Base-by-base conservation (phyloP, 2,888 invertebrate genomes). In the Meliscaeva auricollis region DNA sequence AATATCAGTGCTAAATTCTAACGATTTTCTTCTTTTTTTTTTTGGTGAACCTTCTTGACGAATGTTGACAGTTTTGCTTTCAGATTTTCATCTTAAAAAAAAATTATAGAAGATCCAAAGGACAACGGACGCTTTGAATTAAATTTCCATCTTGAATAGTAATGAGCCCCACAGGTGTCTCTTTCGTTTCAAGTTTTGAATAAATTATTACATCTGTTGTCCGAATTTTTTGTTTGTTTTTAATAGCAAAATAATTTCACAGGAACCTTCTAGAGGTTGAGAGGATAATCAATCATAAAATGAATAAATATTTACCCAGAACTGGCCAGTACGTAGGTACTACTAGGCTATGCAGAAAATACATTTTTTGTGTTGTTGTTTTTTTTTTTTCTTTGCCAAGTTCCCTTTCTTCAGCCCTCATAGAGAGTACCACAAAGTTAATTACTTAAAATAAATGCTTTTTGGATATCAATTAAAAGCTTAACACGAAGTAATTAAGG, bases 401-500 rank as follows among this genome's bases (percentile, higher is more conserved):
- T n/a, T n/a, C n/a, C n/a, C 26, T 26, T 26, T 26, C 26, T 26
- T 7, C 20, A 66, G n/a, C 50, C n/a, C 30, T 75, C 52, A 46
- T 66, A 60, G 54, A 72, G 30, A 1, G 0, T 17, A 60, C 80
- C 76, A 68, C 84, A 69, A 72, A 85, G 68, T 81, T 85, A 85
- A 85, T 85, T 85, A 85, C 85, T 85, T 85, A 85, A 85, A 85
- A 69, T 72, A 69, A 85, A 72, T 73, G 76, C 85, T 85, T 81
- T 84, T 81, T 69, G 73, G 76, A 73, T 85, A 85, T 81, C 85
- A 85, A 85, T 81, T 85, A 85, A 85, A 85, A 85, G 85, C 85
- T 85, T 85, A 85, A 85, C 85, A 85, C 85, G 85, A 76, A 76
- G 85, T 85, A 85, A 85, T 85, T 85, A 85, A 77, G 85, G 76